Percentiles rank a stretch among this genome's conserved stretches.
Conservation (phyloP, 2,113 vertebrate genomes). For the Columba janthina region DNA sequence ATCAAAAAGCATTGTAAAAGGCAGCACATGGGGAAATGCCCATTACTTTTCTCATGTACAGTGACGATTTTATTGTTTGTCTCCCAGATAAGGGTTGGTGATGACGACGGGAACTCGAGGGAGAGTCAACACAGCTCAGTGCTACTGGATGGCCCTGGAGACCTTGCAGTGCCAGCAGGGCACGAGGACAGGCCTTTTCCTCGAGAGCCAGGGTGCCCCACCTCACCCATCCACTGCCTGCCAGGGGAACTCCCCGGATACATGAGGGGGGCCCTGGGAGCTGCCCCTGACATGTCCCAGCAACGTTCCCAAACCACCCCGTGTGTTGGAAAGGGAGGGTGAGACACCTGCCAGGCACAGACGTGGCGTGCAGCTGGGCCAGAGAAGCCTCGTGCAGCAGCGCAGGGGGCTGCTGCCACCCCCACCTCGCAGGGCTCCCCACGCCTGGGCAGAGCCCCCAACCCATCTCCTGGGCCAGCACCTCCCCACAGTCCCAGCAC, state of each 20-base stretch:
- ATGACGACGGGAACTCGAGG: accelerated
- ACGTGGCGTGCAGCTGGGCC: accelerated
- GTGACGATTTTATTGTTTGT: background rate
- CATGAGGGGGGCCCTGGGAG: accelerated
- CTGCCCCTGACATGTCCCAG: background rate
- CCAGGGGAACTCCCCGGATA: background rate
- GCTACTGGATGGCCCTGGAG: background rate
- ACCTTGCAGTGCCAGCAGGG: background rate
- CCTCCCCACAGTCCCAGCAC: background rate
- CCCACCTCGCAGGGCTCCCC: background rate
- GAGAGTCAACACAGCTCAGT: background rate
- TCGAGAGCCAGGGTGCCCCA: background rate
- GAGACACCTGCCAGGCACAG: background rate
- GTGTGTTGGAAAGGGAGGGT: background rate
- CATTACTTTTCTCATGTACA: background rate
- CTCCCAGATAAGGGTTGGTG: background rate
- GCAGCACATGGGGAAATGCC: background rate
- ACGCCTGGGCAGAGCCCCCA: background rate
- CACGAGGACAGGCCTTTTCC: background rate
- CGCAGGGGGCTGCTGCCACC: background rate
- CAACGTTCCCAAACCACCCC: background rate
- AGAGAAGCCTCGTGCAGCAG: background rate
- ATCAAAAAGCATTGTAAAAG: background rate
- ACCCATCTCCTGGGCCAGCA: background rate
- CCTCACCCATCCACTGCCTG: background rate